Conservation (phyloP, 2,797 vertebrate species). For the Acanthurus lineatus region DNA sequence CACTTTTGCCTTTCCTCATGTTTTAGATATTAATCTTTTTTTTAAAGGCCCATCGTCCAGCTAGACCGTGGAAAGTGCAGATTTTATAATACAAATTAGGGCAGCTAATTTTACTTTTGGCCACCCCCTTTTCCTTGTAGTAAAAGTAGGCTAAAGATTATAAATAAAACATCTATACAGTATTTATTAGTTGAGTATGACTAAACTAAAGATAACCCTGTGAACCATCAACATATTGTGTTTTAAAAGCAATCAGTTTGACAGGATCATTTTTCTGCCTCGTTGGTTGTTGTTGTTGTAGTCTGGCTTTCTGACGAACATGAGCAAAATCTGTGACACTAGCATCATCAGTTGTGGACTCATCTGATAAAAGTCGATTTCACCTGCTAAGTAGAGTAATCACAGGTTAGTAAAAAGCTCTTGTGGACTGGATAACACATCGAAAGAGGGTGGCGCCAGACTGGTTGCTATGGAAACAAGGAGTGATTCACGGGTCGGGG, state of each 20-base stretch:
- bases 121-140: not conserved
- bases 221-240: not conserved
- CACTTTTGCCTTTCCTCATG: not conserved
- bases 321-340: constrained; percentile 17
- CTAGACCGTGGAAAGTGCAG: not conserved
- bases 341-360: not conserved
- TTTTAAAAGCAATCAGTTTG: not conserved
- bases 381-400: constrained; percentile 10
- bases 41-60: not conserved
- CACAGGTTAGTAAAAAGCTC: constrained; percentile 32
- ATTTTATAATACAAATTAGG: no score
- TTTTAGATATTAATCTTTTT: not conserved
- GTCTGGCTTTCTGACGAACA: constrained; percentile 13
- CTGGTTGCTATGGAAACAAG: constrained; percentile 72
- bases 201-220: not conserved
- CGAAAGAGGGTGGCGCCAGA: constrained; percentile 50
- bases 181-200: not conserved
- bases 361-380: constrained; percentile 18
- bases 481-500: constrained; percentile 51
- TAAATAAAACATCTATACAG: not conserved
- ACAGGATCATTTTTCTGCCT: not conserved
- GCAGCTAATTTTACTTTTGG: not conserved
- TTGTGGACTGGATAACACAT: constrained; percentile 29
- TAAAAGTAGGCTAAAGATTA: not conserved
- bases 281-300: not conserved